phyloP scores from a whole-genome alignment of 2,797 vertebrate genomes.

The Numenius phaeopus region DNA sequence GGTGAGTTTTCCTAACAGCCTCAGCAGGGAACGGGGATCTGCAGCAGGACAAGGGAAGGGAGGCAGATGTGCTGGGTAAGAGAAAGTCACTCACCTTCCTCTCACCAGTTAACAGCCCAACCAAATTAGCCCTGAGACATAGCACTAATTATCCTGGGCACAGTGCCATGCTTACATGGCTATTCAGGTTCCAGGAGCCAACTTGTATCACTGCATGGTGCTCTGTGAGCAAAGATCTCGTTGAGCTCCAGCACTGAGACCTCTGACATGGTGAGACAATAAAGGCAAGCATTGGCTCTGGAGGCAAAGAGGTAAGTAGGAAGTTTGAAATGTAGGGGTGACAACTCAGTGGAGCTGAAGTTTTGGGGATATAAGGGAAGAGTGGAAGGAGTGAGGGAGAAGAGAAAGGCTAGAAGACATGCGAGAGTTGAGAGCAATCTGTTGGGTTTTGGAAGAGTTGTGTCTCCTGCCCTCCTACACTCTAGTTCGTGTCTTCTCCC shows the following conservation, averaged over 20 bases:
- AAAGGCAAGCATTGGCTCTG: neutral
- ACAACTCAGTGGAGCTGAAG: neutral
- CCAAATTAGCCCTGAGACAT: neutral
- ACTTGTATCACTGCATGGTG: accelerated
- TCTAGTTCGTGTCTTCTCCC: neutral
- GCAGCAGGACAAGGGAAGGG: neutral
- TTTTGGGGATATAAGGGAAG: neutral
- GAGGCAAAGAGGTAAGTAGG: neutral
- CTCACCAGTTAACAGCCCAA: neutral
- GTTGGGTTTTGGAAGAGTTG: neutral
- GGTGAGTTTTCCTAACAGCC: neutral
- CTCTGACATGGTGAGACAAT: accelerated
- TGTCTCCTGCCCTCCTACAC: neutral
- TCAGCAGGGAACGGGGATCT: neutral
- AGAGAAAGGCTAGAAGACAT: neutral
- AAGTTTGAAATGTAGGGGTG: neutral
- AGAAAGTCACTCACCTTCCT: neutral
- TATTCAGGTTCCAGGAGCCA: neutral
- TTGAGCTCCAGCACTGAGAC: neutral
- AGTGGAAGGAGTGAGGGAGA: accelerated
- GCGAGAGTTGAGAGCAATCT: neutral
- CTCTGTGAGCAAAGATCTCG: neutral
- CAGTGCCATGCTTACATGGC: neutral
- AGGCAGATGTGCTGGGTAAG: neutral
- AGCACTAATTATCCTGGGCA: neutral